phyloP scores from a whole-genome alignment of 2,797 vertebrate species.

The Eidolon dupreanum region DNA sequence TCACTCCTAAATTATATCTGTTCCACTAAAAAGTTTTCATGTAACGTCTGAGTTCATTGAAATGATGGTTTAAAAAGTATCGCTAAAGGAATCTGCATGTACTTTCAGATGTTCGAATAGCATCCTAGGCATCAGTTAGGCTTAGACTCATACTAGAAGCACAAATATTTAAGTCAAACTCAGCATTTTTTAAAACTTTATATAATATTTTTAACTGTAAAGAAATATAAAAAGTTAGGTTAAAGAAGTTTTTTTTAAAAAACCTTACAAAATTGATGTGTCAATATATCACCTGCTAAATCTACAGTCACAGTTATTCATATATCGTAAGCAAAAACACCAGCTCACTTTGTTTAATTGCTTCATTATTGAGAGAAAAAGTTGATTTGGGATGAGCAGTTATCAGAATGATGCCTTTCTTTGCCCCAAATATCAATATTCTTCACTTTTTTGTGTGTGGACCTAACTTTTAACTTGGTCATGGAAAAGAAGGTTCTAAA shows the following conservation, averaged over 20 bases:
- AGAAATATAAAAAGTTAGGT: background rate
- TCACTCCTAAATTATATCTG: background rate
- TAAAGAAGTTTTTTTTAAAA: background rate
- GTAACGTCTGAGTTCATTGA: background rate
- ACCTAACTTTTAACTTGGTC: constrained; percentile 35
- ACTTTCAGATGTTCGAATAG: background rate
- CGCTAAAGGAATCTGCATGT: background rate
- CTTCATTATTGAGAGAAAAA: background rate
- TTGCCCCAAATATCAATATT: background rate
- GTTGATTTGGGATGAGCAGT: background rate
- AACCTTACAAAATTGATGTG: constrained; percentile 1
- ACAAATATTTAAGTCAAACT: constrained; percentile 51
- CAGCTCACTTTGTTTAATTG: background rate
- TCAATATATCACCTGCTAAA: background rate
- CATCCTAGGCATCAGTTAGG: background rate
- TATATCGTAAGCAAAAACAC: background rate
- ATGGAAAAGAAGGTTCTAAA: constrained; percentile 9
- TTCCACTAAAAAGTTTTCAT: constrained; percentile 18
- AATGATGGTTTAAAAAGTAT: background rate
- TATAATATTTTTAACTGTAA: constrained; percentile 21
- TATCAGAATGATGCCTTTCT: background rate
- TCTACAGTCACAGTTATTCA: background rate
- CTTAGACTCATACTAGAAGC: background rate
- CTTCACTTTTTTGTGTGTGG: background rate
- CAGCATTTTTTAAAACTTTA: constrained; percentile 23